These are phyloP conservation scores for Nannospalax galili DNA, from an alignment of 2,113 vertebrate genomes.

Conservation along the genomic window DNA sequence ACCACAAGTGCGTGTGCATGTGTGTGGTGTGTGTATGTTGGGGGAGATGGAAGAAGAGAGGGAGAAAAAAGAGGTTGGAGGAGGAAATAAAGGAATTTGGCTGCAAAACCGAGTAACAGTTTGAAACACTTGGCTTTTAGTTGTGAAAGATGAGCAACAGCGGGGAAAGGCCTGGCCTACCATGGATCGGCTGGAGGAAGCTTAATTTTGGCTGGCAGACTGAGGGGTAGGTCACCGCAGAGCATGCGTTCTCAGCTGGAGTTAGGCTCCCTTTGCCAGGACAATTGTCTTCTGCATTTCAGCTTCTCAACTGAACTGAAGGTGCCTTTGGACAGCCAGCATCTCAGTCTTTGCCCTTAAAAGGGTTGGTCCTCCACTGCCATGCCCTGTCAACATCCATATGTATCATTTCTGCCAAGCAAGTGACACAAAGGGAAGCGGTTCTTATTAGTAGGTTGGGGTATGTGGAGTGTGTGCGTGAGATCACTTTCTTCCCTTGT, in stretches of 20 bases:
- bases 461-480: not conserved
- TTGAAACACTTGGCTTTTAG: constrained; percentile 80
- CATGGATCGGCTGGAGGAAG: constrained; percentile 84
- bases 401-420: constrained; percentile 54
- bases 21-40: constrained; percentile 30
- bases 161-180: constrained; percentile 81
- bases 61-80: not conserved
- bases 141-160: constrained; percentile 82
- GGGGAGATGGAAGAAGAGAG: not conserved
- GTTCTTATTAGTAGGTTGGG: not conserved
- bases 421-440: constrained; percentile 18
- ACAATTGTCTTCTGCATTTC: constrained; percentile 83
- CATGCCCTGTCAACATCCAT: constrained; percentile 49
- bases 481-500: not conserved
- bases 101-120: constrained; percentile 79
- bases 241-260: constrained; percentile 86
- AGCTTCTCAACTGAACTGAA: constrained; percentile 82
- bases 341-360: constrained; percentile 59
- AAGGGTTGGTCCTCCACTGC: constrained; percentile 60
- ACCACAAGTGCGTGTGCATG: not conserved
- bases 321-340: constrained; percentile 77
- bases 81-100: constrained; percentile 76
- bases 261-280: constrained; percentile 83
- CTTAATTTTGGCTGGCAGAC: constrained; percentile 85
- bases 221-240: constrained; percentile 84